phyloP scores from a whole-genome alignment of 2,888 invertebrate genomes.

The Drosophila flavopinicola region DNA sequence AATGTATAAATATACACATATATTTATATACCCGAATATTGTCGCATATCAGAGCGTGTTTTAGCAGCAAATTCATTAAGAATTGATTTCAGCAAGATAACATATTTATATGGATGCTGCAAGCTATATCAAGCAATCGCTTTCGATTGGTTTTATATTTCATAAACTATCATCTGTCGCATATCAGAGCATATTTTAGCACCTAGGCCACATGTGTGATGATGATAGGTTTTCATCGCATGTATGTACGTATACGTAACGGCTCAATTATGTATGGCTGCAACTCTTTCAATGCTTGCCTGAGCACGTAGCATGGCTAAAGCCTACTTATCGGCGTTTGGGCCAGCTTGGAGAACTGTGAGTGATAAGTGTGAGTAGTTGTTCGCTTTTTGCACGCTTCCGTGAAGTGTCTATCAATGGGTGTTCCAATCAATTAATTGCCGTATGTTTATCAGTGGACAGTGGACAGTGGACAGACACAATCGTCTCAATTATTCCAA shows the following conservation, averaged over 20 bases:
- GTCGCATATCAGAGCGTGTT: no score
- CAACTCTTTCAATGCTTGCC: slow-evolving; percentile 8
- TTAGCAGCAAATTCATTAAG: no score
- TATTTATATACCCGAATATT: no score
- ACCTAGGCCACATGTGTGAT: not conserved
- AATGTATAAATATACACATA: no score
- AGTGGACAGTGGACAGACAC: slow-evolving; percentile 1
- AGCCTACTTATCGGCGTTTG: slow-evolving; percentile 53
- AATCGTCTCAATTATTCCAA: slow-evolving; percentile 61
- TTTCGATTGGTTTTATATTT: not conserved
- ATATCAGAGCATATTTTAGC: slow-evolving; percentile 14
- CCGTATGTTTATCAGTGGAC: slow-evolving; percentile 50
- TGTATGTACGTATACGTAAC: slow-evolving; percentile 5
- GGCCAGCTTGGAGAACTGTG: slow-evolving; percentile 10
- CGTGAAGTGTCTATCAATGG: slow-evolving; percentile 24
- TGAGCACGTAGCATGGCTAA: slow-evolving; percentile 45
- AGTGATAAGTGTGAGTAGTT: slow-evolving; percentile 40
- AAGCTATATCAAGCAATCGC: not conserved
- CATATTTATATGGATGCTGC: no score
- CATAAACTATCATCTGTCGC: not conserved
- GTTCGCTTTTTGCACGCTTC: slow-evolving; percentile 29
- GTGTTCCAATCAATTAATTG: slow-evolving; percentile 69
- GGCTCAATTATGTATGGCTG: not conserved
- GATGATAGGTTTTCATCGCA: not conserved
- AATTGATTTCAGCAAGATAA: no score